phyloP scores from a whole-genome alignment of 2,888 invertebrate species.

The Machimus rusticus region DNA sequence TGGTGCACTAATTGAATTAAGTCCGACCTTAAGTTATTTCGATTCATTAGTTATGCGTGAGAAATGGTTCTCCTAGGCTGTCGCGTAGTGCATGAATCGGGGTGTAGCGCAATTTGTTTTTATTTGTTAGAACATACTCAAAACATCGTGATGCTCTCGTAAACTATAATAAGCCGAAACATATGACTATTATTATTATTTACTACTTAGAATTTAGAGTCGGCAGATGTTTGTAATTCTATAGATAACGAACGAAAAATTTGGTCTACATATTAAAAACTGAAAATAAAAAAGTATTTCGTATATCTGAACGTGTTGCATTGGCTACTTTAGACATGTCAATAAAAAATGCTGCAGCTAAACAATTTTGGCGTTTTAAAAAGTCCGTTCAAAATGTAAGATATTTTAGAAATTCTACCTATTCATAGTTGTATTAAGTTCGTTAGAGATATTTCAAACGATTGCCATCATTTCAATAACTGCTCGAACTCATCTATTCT shows the following conservation, averaged over 20 bases:
- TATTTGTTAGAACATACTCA: neutral
- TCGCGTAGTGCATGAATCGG: neutral
- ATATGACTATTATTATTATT: neutral
- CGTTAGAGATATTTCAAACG: neutral
- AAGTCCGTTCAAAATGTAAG: neutral
- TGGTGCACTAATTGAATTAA: neutral
- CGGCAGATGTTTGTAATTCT: neutral
- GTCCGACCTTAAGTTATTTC: neutral
- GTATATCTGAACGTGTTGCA: neutral
- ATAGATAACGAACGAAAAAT: neutral
- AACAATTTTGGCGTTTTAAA: neutral
- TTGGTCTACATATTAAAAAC: neutral
- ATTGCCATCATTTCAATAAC: neutral
- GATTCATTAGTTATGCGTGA: neutral
- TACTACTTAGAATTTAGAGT: neutral
- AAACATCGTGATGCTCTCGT: neutral
- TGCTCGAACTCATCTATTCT: neutral
- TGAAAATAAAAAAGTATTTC: neutral
- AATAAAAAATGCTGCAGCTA: neutral
- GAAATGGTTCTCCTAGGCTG: neutral
- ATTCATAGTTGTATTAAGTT: neutral
- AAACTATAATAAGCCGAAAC: neutral
- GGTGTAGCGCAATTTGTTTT: neutral
- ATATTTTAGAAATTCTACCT: neutral
- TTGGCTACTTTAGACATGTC: neutral